Conservation (phyloP, 2,888 invertebrate genomes). For the Meganola albula region DNA sequence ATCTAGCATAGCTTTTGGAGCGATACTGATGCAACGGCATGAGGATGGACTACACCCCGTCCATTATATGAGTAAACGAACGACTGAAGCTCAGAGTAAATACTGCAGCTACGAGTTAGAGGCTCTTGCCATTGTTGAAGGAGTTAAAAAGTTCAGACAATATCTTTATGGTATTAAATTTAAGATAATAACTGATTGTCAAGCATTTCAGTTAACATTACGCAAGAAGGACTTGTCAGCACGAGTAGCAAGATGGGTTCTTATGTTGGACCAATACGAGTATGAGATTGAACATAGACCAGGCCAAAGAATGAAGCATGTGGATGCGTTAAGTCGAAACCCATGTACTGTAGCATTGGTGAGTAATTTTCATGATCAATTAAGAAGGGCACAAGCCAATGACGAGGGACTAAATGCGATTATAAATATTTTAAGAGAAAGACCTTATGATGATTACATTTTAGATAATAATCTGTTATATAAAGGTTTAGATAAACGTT, state of each 20-base stretch:
- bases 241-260: constrained; percentile 5
- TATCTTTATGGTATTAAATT: constrained; percentile 9
- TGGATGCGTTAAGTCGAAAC: constrained; percentile 6
- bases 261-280: constrained; percentile 1
- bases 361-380: constrained; percentile 1
- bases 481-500: constrained; percentile 3
- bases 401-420: constrained; percentile 7
- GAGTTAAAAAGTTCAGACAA: constrained; percentile 7
- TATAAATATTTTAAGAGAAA: constrained; percentile 2
- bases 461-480: constrained; percentile 2
- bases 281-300: constrained; percentile 5
- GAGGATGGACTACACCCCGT: constrained; percentile 2
- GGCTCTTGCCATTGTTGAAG: constrained; percentile 5
- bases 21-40: constrained; percentile 8
- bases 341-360: constrained; percentile 2
- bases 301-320: constrained; percentile 4
- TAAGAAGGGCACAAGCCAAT: not conserved
- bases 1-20: constrained; percentile 1
- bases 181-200: constrained; percentile 10
- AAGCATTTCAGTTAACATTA: constrained; percentile 5
- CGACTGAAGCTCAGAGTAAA: constrained; percentile 1
- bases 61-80: constrained; percentile 2
- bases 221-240: constrained; percentile 3
- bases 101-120: constrained; percentile 12
- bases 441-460: constrained; percentile 1